Base-by-base conservation (phyloP, 2,888 invertebrate species). In the Cryptus armator region DNA sequence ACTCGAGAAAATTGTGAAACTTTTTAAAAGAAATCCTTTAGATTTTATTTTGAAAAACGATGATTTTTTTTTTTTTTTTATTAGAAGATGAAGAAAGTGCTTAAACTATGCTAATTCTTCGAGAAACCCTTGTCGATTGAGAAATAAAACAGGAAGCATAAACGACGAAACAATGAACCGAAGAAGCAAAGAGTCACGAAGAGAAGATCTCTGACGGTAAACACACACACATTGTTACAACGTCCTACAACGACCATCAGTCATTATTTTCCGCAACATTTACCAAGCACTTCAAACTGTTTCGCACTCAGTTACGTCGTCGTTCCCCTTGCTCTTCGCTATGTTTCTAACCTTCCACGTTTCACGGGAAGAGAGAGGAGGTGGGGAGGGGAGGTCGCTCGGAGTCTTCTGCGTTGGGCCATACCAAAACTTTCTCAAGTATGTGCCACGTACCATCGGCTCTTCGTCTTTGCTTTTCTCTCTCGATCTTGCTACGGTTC, bases 201-300 rank as follows among this genome's bases (percentile, higher is more conserved):
- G 46, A 24, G 68, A 51, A 51, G 70, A 32, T 43, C 43, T 66
- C 37, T 53, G 70, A 62, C 64, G 76, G 66, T 24, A 48, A 67
- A 80, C 56, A 71, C 56, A 70, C 56, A 70, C 53, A 64, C 67
- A 75, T 67, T 51, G 71, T 44, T 53, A 77, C 83, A 81, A 83
- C 85, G 88, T 76, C 77, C 67, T 86, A 89, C 87, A 88, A 89
- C 91, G 89, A 90, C 91, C 91, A 93, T 93, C 92, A 92, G 92
- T 93, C 92, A 93, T 93, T 93, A 93, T 93, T 93, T 93, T 93
- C 93, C 92, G 90, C 92, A 92, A 93, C 93, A 93, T 93, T 93
- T 93, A 93, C 92, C 93, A 92, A 90, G 90, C 92, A 91, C 92
- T 92, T 92, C 90, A 92, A 93, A 93, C 91, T 91, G 92, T 90